Percentiles rank a stretch among this genome's conserved stretches.
phyloP scores from a whole-genome alignment of 35 echinoderm and acorn worm species.

The Apostichopus californicus region DNA sequence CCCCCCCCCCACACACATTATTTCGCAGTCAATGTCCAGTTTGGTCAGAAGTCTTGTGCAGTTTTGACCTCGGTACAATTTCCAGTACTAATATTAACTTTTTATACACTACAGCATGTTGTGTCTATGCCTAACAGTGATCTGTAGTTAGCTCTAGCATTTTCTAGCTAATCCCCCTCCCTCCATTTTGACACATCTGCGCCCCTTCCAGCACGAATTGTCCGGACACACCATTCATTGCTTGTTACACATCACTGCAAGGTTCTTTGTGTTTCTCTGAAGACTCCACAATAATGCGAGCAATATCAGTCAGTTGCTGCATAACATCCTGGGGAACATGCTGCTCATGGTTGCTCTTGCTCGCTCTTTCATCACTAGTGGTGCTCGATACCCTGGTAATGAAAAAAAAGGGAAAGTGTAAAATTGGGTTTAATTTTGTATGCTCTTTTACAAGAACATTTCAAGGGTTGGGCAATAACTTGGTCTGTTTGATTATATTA shows the following conservation, averaged over 20 bases:
- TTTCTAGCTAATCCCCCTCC: too few species aligned
- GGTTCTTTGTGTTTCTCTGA: not conserved
- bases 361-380: not conserved
- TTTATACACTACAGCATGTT: too few species aligned
- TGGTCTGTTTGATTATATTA: not conserved
- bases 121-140: too few species aligned
- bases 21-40: too few species aligned
- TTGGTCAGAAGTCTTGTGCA: too few species aligned
- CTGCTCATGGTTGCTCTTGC: not conserved
- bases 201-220: too few species aligned
- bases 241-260: conserved; percentile 6
- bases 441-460: not conserved
- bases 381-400: not conserved
- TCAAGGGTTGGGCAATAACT: not conserved
- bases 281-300: conserved; percentile 15
- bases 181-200: too few species aligned
- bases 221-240: not conserved
- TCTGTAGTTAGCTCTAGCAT: too few species aligned
- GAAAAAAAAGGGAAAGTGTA: not conserved
- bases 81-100: too few species aligned
- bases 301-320: conserved; percentile 27
- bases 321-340: not conserved
- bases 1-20: too few species aligned
- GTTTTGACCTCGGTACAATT: too few species aligned
- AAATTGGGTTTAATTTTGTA: not conserved